A percentile compares a stretch with the other conserved stretches of the same genome.
phyloP scores from a whole-genome alignment of 2,797 vertebrate species.

The Aldrovandia affinis region DNA sequence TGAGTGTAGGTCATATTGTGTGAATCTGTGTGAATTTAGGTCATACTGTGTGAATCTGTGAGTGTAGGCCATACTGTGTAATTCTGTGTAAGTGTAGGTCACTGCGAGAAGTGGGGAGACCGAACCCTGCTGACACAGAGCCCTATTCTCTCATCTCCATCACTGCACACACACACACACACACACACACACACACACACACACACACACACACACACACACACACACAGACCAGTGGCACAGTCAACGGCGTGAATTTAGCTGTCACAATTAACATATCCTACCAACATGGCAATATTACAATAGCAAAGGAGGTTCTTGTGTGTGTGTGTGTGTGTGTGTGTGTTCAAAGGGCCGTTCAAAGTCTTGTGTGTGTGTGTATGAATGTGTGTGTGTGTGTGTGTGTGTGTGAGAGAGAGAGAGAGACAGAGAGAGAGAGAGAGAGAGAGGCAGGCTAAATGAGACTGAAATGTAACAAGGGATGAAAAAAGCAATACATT shows the following conservation, averaged over 20 bases:
- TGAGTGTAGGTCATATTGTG: background rate
- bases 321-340: constrained; percentile 32
- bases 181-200: background rate
- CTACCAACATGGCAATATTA: constrained; percentile 1
- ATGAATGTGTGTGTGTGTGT: constrained; percentile 30
- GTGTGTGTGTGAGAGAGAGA: background rate
- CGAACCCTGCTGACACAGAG: background rate
- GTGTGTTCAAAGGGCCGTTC: constrained; percentile 28
- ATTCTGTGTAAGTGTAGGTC: background rate
- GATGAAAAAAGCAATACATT: background rate
- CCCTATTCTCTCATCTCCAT: background rate
- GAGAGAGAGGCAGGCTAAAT: background rate
- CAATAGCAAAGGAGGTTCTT: background rate
- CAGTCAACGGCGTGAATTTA: too few relatives aligned
- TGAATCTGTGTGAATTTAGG: background rate
- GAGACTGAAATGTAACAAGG: background rate
- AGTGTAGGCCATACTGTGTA: background rate
- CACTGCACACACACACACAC: background rate
- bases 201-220: too few relatives aligned
- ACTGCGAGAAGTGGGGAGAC: background rate
- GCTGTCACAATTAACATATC: too few relatives aligned
- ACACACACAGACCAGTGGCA: too few relatives aligned
- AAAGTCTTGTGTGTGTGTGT: constrained; percentile 17
- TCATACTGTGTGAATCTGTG: background rate
- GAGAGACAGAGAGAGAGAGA: background rate